These are phyloP conservation scores for Dryoscopus gambensis DNA, from an alignment of 2,113 vertebrate species.

Conservation along the genomic window DNA sequence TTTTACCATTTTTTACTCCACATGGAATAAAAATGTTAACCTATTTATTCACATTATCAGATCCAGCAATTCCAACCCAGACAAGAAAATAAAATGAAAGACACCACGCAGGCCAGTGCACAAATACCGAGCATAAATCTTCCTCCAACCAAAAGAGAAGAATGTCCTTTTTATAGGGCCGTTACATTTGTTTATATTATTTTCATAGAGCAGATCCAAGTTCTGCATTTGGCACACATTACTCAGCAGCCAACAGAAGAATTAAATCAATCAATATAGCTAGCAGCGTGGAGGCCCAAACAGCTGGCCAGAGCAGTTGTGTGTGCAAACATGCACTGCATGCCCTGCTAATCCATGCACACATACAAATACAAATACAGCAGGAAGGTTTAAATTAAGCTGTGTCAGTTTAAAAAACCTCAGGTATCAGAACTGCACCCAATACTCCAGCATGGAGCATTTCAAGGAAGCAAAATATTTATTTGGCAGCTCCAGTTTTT, in stretches of 20 bases:
- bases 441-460: background rate
- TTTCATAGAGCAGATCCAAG: background rate
- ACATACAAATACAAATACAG: background rate
- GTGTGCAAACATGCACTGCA: background rate
- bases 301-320: background rate
- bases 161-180: background rate
- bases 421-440: background rate
- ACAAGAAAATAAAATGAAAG: background rate
- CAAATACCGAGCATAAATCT: background rate
- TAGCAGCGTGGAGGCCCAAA: background rate
- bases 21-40: background rate
- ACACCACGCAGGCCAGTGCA: background rate
- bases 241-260: background rate
- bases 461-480: background rate
- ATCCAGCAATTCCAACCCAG: background rate
- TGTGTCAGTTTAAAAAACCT: background rate
- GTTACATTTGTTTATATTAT: background rate
- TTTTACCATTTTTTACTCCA: background rate
- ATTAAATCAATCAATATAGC: conserved; percentile 14
- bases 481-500: background rate
- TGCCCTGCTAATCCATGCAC: background rate
- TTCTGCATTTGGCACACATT: conserved; percentile 3
- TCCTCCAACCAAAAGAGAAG: background rate
- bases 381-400: background rate
- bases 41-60: background rate